Conservation (phyloP, 2,113 vertebrate genomes). For the western clawed frog (Xenopus tropicalis) region DNA sequence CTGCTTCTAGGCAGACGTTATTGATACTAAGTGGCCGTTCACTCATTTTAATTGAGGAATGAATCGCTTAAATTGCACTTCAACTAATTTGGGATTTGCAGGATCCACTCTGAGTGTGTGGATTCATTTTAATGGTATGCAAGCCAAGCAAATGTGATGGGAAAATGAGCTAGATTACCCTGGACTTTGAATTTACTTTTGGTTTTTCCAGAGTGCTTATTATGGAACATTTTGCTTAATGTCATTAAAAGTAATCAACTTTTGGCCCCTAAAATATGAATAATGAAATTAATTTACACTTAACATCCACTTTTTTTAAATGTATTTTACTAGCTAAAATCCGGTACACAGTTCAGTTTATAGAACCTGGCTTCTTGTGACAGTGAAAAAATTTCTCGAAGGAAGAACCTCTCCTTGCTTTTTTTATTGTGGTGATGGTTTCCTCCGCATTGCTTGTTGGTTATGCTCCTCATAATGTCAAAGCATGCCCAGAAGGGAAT, state of each 20-base stretch:
- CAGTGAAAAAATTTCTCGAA: no score
- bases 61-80: slow-evolving; percentile 44
- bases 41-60: slow-evolving; percentile 41
- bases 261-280: background rate
- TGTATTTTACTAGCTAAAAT: no score
- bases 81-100: slow-evolving; percentile 45
- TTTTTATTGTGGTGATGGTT: no score
- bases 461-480: no score
- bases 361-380: no score
- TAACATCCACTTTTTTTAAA: no score
- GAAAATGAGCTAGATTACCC: background rate
- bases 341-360: no score
- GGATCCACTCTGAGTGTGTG: slow-evolving; percentile 33
- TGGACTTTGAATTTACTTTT: background rate
- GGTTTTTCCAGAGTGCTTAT: background rate
- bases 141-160: background rate
- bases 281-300: no score
- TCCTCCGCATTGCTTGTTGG: no score
- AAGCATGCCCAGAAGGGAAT: no score
- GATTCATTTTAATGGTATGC: slow-evolving; percentile 38
- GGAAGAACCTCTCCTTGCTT: no score
- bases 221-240: background rate
- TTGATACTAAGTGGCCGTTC: slow-evolving; percentile 44
- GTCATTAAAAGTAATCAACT: background rate
- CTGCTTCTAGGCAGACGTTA: slow-evolving; percentile 44